These are phyloP conservation scores for Myotis myotis DNA, from an alignment of 2,797 vertebrate genomes.

Conservation along the genomic window DNA sequence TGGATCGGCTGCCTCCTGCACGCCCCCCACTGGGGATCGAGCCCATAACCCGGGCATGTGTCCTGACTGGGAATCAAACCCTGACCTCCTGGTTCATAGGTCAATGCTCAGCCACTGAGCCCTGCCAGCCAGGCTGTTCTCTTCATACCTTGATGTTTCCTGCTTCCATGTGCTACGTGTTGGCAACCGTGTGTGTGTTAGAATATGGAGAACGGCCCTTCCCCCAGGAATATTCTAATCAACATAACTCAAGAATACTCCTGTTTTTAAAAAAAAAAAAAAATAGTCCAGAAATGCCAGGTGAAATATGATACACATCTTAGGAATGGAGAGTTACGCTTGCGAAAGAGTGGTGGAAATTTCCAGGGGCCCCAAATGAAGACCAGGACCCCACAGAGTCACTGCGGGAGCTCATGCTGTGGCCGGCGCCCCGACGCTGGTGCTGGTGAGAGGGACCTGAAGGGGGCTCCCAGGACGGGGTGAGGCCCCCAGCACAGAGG, in stretches of 20 bases:
- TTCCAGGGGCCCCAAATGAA: slow-evolving; percentile 39
- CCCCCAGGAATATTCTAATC: background rate
- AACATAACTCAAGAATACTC: background rate
- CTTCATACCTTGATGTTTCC: fast-evolving
- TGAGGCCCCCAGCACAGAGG: background rate
- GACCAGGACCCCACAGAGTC: background rate
- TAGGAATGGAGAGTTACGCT: background rate
- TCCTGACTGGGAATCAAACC: too few species aligned
- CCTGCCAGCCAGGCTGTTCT: fast-evolving
- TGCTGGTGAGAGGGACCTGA: background rate
- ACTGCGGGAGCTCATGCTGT: background rate
- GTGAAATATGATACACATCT: background rate
- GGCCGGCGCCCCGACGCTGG: slow-evolving; percentile 25
- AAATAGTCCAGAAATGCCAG: background rate
- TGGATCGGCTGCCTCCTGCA: too few species aligned
- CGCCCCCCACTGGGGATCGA: too few species aligned
- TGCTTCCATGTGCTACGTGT: fast-evolving
- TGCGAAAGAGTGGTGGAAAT: slow-evolving; percentile 30
- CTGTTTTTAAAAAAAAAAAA: background rate
- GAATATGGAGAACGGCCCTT: background rate
- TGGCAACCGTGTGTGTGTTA: too few species aligned
- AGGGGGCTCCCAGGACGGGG: background rate
- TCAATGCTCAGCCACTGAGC: too few species aligned
- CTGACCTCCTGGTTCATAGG: too few species aligned
- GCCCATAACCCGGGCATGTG: too few species aligned